Base-by-base conservation (phyloP, 2,888 invertebrate species). In the Calameuta idolon region DNA sequence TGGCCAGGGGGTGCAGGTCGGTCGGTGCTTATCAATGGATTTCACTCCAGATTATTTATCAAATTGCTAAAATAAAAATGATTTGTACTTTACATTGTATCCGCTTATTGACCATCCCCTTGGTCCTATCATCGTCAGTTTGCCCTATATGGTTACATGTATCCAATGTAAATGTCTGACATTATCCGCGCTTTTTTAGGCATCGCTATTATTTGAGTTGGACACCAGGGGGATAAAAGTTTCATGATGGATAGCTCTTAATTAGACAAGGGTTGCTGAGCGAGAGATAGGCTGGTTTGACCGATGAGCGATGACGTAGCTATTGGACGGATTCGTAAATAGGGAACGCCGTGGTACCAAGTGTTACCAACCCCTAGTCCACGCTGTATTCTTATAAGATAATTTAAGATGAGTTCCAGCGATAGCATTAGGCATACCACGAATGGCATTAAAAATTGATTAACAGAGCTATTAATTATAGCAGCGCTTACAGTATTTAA, bases 221-320 rank as follows among this genome's bases (percentile, higher is more conserved):
- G 55, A 55, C 9, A 55, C 55, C 2, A 55, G 23, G 33, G 31
- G 71, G 71, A 34, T 33, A 71, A 31, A 34, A 71, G 71, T 71
- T 34, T 15, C 71, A 34, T 71, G 71, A 71, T 71, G 71, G 71
- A 71, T 33, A 71, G 34, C 33, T 12, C 71, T 71, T 71, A 71
- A 71, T 71, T 71, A 71, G 71, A 34, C 33, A 34, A 34, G 71
- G 34, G 34, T 12, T 55, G 55, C 23, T 55, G 33, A 33, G 12
- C 71, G 33, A 71, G 71, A 71, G 71, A 71, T 71, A 71, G 71
- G 71, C 33, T 31, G 12, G 71, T 71, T 71, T 71, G 71, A 71
- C 71, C 71, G 71, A 71, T 71, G 71, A 34, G 71, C 33, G 71
- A 71, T 34, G 34, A 71, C 71, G 71, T 71, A 12, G 31, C 12